These are phyloP conservation scores for Microcebus lehilahytsara DNA, from an alignment of 2,113 vertebrate species.

Conservation along the genomic window DNA sequence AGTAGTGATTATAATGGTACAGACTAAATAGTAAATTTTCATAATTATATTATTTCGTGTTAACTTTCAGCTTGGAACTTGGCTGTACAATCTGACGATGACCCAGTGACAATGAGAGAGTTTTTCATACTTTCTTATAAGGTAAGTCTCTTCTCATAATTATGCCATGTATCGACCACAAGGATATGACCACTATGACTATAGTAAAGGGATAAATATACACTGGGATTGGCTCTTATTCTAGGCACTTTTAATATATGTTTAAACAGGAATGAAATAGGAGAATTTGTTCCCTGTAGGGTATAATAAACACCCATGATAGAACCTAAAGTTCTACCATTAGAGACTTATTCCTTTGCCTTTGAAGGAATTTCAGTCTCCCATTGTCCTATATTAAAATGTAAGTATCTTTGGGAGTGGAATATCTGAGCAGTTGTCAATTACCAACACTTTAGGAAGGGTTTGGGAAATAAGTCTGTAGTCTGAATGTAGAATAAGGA, in stretches of 20 bases:
- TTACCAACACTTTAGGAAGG: slow-evolving; percentile 10
- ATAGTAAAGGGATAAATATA: background rate
- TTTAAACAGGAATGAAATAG: background rate
- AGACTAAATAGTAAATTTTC: slow-evolving; percentile 33
- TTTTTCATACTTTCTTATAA: slow-evolving; percentile 93
- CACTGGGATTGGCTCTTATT: background rate
- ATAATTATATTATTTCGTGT: slow-evolving; percentile 37
- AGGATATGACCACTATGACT: background rate
- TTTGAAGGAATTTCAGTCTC: slow-evolving; percentile 34
- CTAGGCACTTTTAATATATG: background rate
- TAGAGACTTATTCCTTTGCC: background rate
- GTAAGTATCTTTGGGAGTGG: background rate
- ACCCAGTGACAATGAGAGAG: slow-evolving; percentile 89
- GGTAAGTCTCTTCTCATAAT: slow-evolving; percentile 77
- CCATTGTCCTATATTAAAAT: slow-evolving; percentile 7
- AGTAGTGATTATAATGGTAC: background rate
- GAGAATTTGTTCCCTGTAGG: background rate
- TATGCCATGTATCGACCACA: background rate
- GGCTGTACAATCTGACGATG: slow-evolving; percentile 87
- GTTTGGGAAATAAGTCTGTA: background rate
- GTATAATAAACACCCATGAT: background rate
- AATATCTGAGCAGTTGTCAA: background rate
- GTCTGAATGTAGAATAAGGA: slow-evolving; percentile 11
- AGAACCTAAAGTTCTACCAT: slow-evolving; percentile 32
- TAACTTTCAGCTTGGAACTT: slow-evolving; percentile 92